Base-by-base conservation (phyloP, 2,888 invertebrate species). In the Esperia sulphurella region DNA sequence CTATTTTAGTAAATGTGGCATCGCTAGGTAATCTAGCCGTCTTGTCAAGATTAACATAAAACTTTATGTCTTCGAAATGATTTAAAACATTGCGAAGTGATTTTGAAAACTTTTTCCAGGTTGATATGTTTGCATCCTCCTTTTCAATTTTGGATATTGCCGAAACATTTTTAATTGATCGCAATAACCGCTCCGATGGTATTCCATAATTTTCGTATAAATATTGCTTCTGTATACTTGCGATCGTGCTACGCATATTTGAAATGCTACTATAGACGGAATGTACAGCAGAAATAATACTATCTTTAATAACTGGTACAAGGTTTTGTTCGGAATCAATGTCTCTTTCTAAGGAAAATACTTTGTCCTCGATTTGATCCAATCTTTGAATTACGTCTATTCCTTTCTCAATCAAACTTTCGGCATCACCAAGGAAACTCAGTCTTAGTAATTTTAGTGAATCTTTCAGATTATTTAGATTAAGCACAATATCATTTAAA, bases 201-300 rank as follows among this genome's bases (percentile, higher is more conserved):
- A 80, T 78, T 2, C 85, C 86, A 54, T 83, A 90, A 56, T 87
- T 83, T 54, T 84, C 79, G 54, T 79, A 82, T 79, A 90, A 78
- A 38, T 77, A 84, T 45, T 71, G 78, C 60, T 85, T 88, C 66
- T 83, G 86, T 53, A 88, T 71, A 55, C 81, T 84, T 12, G 83
- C 75, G 44, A 91, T 75, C n/a, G 89, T 83, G 53, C 91, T 81
- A 44, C 91, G 83, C 76, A 92, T 90, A 48, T 90, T 83, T 45
- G 90, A 89, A 57, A 91, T 90, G 54, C 85, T 88, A 8, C 83
- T 76, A 58, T 90, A 91, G 35, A 91, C 74, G 35, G 90, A 89
- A 67, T 90, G 83, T 28, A 91, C 72, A 33, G 90, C 88, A 52
- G 79, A 78, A 10, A 90, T 64, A 48, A 92, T 78, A 47, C 59